Conservation (phyloP, 2,888 invertebrate genomes). For the Margaritifera margaritifera region DNA sequence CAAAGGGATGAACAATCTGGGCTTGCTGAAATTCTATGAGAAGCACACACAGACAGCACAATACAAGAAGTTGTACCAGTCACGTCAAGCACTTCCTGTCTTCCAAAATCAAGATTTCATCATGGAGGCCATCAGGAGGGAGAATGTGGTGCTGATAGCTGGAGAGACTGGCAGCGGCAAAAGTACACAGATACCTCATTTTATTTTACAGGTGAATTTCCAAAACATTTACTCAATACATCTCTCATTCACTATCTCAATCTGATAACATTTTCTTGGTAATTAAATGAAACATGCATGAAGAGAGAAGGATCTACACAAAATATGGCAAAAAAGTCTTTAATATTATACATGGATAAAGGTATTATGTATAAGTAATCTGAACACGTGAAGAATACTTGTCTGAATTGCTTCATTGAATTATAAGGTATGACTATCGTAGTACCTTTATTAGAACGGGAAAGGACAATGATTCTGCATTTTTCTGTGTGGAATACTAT, state of each 20-base stretch:
- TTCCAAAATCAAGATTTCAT: constrained; percentile 54
- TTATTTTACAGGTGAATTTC: constrained; percentile 62
- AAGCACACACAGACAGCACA: constrained; percentile 20
- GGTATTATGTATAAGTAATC: too few relatives aligned
- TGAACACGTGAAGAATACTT: too few relatives aligned
- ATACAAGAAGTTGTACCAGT: constrained; percentile 46
- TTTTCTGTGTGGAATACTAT: too few relatives aligned
- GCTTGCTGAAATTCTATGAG: constrained; percentile 10
- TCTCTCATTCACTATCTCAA: background rate
- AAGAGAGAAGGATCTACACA: too few relatives aligned
- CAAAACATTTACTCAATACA: background rate
- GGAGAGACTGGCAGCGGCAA: constrained; percentile 72
- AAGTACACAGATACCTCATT: constrained; percentile 71
- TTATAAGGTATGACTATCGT: too few relatives aligned
- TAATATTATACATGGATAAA: too few relatives aligned
- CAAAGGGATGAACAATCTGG: constrained; percentile 3
- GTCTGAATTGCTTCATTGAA: too few relatives aligned
- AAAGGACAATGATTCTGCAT: too few relatives aligned
- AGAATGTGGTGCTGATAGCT: constrained; percentile 65
- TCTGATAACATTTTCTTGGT: too few relatives aligned
- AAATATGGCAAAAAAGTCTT: too few relatives aligned
- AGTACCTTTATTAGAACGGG: too few relatives aligned
- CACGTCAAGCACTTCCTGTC: constrained; percentile 62
- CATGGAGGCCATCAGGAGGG: constrained; percentile 41
- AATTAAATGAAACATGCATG: too few relatives aligned